Conservation (phyloP, 35 echinoderm and acorn worm genomes). For the Strongylocentrotus purpuratus region DNA sequence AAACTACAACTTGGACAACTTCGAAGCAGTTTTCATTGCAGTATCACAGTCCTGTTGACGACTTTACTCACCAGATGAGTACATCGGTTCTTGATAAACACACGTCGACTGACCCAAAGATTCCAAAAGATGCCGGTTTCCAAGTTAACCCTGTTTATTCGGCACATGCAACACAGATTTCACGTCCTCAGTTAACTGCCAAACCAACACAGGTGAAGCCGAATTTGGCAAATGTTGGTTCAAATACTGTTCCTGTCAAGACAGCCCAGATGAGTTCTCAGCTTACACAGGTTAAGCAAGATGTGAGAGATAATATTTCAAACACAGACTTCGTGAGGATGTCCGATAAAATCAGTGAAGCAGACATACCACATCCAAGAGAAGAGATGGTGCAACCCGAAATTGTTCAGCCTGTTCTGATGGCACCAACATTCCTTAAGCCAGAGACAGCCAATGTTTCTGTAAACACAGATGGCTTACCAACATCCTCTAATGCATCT, state of each 20-base stretch:
- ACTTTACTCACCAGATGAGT: slow-evolving; percentile 15
- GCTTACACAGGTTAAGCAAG: background rate
- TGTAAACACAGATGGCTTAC: background rate
- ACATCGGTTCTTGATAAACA: slow-evolving; percentile 21
- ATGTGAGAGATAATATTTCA: background rate
- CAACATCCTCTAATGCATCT: background rate
- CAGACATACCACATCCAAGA: background rate
- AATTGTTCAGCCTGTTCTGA: background rate
- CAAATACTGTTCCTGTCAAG: background rate
- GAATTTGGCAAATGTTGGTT: background rate
- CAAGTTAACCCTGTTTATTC: background rate
- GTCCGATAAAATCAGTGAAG: background rate
- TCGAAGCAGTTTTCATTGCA: background rate
- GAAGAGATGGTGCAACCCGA: background rate
- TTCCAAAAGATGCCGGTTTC: background rate
- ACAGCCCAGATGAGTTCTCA: background rate
- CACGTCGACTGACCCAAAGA: background rate
- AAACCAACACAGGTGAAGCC: background rate
- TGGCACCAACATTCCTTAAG: background rate
- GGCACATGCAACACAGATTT: slow-evolving; percentile 9
- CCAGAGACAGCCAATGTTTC: background rate
- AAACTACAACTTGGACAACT: slow-evolving; percentile 4
- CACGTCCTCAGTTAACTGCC: background rate
- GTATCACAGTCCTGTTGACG: slow-evolving; percentile 24
- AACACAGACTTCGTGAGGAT: background rate